These are phyloP conservation scores for Columba janthina DNA, from an alignment of 2,113 vertebrate species.

Conservation along the genomic window DNA sequence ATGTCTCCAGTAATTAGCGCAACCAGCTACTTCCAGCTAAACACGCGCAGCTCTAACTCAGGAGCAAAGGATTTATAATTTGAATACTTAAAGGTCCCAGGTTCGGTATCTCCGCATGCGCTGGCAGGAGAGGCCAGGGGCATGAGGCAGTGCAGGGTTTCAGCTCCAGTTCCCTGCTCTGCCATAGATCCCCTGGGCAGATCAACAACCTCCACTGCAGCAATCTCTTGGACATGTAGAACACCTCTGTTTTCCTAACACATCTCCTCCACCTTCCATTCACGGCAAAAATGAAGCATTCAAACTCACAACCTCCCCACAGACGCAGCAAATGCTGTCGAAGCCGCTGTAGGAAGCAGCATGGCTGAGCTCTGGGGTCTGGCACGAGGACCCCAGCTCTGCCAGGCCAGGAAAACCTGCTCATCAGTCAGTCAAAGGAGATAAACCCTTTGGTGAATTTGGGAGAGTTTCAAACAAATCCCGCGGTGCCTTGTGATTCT, in stretches of 20 bases:
- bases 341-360: accelerated
- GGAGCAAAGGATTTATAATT: background rate
- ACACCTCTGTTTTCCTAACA: background rate
- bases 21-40: background rate
- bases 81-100: background rate
- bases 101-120: accelerated
- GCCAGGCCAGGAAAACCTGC: background rate
- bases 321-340: background rate
- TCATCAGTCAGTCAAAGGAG: background rate
- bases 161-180: background rate
- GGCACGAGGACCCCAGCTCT: background rate
- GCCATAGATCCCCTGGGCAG: accelerated
- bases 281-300: background rate
- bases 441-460: background rate
- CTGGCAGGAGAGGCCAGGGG: background rate
- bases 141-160: accelerated
- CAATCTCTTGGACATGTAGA: background rate
- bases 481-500: accelerated
- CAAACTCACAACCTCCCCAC: accelerated
- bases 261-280: background rate
- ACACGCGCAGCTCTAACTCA: background rate
- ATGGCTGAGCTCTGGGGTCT: background rate
- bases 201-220: background rate
- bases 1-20: constrained; percentile 16
- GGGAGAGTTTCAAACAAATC: background rate